phyloP scores from a whole-genome alignment of 92 coral and sea anemone species.

The Bergia sp. region DNA sequence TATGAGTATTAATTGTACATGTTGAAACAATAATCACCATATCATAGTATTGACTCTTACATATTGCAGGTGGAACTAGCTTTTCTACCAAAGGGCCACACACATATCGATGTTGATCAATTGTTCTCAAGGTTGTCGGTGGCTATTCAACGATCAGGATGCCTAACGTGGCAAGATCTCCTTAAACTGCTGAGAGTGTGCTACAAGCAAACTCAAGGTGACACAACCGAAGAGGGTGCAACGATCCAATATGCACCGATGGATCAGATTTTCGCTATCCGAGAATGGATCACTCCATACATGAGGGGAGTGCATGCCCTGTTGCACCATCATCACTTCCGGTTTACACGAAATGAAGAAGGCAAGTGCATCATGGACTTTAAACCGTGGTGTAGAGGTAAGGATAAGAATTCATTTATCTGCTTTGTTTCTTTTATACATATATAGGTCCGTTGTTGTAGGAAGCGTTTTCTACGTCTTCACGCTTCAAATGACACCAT shows the following conservation, averaged over 20 bases:
- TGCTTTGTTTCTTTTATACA: neutral
- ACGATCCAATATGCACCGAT: slow-evolving; percentile 57
- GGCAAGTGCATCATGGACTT: slow-evolving; percentile 32
- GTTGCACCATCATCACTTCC: slow-evolving; percentile 53
- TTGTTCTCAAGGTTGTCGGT: slow-evolving; percentile 64
- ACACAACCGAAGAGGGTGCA: slow-evolving; percentile 60
- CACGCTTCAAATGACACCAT: no score
- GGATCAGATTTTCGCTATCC: slow-evolving; percentile 50
- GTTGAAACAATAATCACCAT: no score
- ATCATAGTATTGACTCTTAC: no score
- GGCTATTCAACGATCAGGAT: slow-evolving; percentile 55
- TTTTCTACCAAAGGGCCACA: slow-evolving; percentile 71
- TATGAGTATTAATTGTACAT: no score
- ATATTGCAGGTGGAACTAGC: slow-evolving; percentile 59
- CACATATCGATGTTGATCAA: slow-evolving; percentile 76
- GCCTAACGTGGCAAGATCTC: slow-evolving; percentile 58
- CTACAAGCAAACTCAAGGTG: slow-evolving; percentile 65
- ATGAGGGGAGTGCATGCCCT: slow-evolving; percentile 39
- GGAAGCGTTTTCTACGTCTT: no score
- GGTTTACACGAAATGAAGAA: slow-evolving; percentile 34
- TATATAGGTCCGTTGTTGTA: no score
- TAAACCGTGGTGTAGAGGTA: slow-evolving; percentile 23
- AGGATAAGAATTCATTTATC: neutral
- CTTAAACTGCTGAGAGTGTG: slow-evolving; percentile 55
- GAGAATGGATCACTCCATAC: slow-evolving; percentile 62